Evolutionary conservation across 64 coral and sea anemone species (phyloP).

Genomic region (Anthopleura sola): DNA sequence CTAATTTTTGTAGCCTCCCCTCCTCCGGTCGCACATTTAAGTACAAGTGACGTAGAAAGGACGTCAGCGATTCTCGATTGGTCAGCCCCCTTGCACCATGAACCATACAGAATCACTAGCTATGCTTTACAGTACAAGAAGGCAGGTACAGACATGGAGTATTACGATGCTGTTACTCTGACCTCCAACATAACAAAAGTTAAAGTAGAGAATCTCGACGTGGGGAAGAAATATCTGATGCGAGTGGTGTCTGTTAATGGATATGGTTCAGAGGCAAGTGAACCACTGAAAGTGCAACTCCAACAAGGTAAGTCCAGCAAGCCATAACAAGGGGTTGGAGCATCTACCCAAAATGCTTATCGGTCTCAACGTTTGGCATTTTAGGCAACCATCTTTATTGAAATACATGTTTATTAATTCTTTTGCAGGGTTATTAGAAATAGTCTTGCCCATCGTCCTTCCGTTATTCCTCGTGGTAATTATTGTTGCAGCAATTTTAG

Average conservation of each 20-base stretch:
- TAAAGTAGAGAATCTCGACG: neutral
- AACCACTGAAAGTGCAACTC: neutral
- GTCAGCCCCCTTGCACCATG: constrained; percentile 5
- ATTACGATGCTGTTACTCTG: neutral
- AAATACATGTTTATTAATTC: neutral
- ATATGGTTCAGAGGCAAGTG: neutral
- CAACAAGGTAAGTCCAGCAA: neutral
- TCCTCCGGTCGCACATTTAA: neutral
- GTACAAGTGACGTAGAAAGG: neutral
- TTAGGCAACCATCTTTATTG: too few species aligned
- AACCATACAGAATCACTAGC: neutral
- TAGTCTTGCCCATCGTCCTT: neutral
- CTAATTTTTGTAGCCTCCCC: constrained; percentile 17
- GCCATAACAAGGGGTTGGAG: too few species aligned
- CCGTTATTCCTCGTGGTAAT: neutral
- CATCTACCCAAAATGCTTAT: too few species aligned
- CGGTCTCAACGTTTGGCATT: too few species aligned
- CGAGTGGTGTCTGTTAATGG: neutral
- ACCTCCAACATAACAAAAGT: neutral
- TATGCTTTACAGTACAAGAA: constrained; percentile 3
- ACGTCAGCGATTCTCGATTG: constrained; percentile 2
- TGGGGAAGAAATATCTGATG: neutral
- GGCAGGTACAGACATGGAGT: neutral
- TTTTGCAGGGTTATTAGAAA: neutral
- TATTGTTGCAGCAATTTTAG: neutral